Evolutionary conservation across 2,797 vertebrate species (phyloP).

Genomic region (Neosalanx taihuensis): DNA sequence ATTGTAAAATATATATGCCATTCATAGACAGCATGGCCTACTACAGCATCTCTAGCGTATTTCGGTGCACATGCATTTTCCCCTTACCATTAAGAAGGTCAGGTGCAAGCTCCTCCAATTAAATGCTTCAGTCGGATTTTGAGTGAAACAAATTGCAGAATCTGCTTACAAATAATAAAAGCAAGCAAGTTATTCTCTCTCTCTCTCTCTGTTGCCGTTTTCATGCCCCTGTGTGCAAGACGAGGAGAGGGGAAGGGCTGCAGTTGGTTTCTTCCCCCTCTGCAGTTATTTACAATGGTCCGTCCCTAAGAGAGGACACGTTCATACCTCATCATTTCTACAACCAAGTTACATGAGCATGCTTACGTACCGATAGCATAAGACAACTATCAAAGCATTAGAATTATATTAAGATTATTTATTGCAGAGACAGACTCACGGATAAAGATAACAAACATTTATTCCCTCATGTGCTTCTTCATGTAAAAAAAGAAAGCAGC

Average conservation of each 20-base stretch:
- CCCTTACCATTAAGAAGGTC: slow-evolving; percentile 7
- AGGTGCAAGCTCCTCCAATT: slow-evolving; percentile 3
- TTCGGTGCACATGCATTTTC: not conserved
- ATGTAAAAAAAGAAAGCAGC: not conserved
- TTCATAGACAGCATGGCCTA: not conserved
- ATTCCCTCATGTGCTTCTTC: not conserved
- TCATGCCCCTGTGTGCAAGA: slow-evolving; percentile 25
- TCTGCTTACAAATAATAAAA: slow-evolving; percentile 12
- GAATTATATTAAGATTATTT: too few species aligned
- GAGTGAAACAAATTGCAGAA: not conserved
- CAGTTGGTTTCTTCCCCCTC: slow-evolving; percentile 54
- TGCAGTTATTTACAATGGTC: slow-evolving; percentile 51
- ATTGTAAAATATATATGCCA: too few species aligned
- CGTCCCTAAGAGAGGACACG: too few species aligned
- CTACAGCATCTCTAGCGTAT: not conserved
- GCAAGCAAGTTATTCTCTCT: slow-evolving; percentile 33
- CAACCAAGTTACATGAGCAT: too few species aligned
- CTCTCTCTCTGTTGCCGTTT: slow-evolving; percentile 66
- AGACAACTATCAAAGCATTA: too few species aligned
- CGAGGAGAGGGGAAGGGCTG: slow-evolving; percentile 60
- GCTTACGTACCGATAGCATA: too few species aligned
- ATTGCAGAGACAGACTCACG: not conserved
- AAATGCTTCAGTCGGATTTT: not conserved
- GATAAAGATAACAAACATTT: not conserved
- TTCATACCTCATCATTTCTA: too few species aligned